Evolutionary conservation across 2,113 vertebrate species (phyloP), one percentile per base, ranked within the genome.

Genomic region (Notothenia coriiceps): DNA sequence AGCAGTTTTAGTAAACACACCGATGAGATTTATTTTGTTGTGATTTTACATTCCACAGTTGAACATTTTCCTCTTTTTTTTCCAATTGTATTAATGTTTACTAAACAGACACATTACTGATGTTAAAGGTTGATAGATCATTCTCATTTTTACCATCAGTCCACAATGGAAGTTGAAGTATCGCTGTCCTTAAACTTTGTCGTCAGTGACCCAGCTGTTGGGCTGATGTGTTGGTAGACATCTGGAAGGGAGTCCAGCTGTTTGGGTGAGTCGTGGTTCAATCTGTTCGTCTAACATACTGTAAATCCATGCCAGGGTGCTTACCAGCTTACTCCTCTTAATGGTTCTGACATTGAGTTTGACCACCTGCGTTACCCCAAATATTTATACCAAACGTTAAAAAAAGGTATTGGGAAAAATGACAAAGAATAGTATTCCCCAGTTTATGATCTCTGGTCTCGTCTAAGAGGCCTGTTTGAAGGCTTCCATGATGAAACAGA

Each of bases 11-110:
- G 61, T 93, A 90, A 94, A 93, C 91, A 94, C 94, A 94, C 86
- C 76, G 86, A 94, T 89, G 82, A 93, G 75, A 91, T 93, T 95
- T 92, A 92, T 93, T 93, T 78, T 83, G 77, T 85, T 63, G 87
- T 91, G 89, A 91, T 94, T 91, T 92, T 94, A 94, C 94, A 95
- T 94, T 94, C 91, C 92, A 89, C 92, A 94, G 77, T 93, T 93
- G 77, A 93, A 94, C 35, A 91, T 93, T 92, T 92, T 93, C 71
- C 86, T 79, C 68, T 60, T 80, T 79, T 74, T 81, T 17, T 2
- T 69, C 17, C 69, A 67, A 74, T 85, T 81, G 86, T 79, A 67
- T 40, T 40, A 40, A 40, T 59, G 83, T 88, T 92, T 90, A 93
- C 79, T 91, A 77, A 89, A 95, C 92, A 92, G 91, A 94, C 91